Conservation (phyloP, 1,140 invertebrate species). For the Drosophila orena region DNA sequence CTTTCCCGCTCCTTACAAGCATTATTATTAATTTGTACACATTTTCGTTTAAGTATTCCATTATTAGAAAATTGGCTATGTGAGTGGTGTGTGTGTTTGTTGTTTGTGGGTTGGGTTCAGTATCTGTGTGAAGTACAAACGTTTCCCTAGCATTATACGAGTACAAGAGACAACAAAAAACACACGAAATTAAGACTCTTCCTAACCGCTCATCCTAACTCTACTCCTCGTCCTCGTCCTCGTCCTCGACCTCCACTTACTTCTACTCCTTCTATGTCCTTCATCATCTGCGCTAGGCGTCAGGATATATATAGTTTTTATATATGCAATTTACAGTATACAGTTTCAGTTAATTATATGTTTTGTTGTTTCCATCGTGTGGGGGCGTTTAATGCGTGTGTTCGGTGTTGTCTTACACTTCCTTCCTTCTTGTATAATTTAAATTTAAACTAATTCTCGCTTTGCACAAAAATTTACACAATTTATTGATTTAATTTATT, state of each 20-base stretch:
- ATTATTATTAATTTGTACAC: conserved; percentile 78
- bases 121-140: conserved; percentile 61
- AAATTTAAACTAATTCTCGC: conserved; percentile 79
- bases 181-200: conserved; percentile 46
- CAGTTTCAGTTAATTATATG: conserved; percentile 62
- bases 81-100: conserved; percentile 44
- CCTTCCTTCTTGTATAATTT: conserved; percentile 58
- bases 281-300: conserved; percentile 74
- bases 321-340: conserved; percentile 74
- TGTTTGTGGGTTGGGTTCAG: conserved; percentile 23
- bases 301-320: conserved; percentile 68
- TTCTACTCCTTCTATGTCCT: conserved; percentile 5
- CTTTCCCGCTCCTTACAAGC: conserved; percentile 64
- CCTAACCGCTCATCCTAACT: conserved; percentile 65
- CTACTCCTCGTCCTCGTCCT: conserved; percentile 51
- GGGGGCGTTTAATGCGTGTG: conserved; percentile 24
- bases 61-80: conserved; percentile 80
- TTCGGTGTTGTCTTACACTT: conserved; percentile 34
- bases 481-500: conserved; percentile 81
- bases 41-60: conserved; percentile 78
- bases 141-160: conserved; percentile 40
- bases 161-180: conserved; percentile 53
- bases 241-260: conserved; percentile 4
- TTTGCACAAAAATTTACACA: conserved; percentile 80
- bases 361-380: conserved; percentile 47